A percentile compares a stretch with the other conserved stretches of the same genome.
Conservation (phyloP, 2,888 invertebrate species). For the Cheilosia grossa region DNA sequence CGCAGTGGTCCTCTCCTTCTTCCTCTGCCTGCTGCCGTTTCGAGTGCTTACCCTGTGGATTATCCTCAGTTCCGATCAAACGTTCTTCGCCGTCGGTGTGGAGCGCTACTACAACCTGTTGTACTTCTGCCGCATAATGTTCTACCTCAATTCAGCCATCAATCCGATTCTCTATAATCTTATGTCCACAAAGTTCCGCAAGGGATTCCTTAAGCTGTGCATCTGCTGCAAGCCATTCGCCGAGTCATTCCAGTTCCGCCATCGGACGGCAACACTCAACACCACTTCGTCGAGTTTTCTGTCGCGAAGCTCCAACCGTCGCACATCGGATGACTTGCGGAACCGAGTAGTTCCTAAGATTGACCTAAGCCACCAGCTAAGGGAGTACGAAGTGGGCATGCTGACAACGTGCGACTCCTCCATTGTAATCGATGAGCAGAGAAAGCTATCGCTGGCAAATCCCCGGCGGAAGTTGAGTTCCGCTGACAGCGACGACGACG, state of each 20-base stretch:
- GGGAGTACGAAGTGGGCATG: conserved; percentile 66
- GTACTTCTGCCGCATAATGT: conserved; percentile 93
- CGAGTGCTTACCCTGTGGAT: conserved; percentile 93
- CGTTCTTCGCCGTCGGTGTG: conserved; percentile 87
- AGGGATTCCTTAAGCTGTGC: conserved; percentile 89
- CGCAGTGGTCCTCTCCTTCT: conserved; percentile 94
- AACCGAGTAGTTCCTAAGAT: conserved; percentile 57
- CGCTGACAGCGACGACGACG: conserved; percentile 62
- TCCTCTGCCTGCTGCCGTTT: conserved; percentile 94
- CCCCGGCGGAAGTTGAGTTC: conserved; percentile 61
- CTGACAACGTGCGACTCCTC: conserved; percentile 59
- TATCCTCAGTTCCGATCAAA: conserved; percentile 89
- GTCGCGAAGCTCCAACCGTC: conserved; percentile 86
- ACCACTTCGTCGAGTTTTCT: conserved; percentile 86
- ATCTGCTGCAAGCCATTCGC: conserved; percentile 82
- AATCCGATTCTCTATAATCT: conserved; percentile 96
- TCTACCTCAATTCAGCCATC: conserved; percentile 94
- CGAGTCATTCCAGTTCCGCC: conserved; percentile 76
- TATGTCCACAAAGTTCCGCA: conserved; percentile 95
- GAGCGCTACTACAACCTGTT: conserved; percentile 92
- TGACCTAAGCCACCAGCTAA: conserved; percentile 48
- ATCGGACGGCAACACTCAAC: conserved; percentile 84
- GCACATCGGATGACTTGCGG: conserved; percentile 83
- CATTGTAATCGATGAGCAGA: conserved; percentile 65
- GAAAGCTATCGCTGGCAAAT: conserved; percentile 61